These are phyloP conservation scores for Podargus strigoides DNA, from an alignment of 2,797 vertebrate species.

Conservation along the genomic window DNA sequence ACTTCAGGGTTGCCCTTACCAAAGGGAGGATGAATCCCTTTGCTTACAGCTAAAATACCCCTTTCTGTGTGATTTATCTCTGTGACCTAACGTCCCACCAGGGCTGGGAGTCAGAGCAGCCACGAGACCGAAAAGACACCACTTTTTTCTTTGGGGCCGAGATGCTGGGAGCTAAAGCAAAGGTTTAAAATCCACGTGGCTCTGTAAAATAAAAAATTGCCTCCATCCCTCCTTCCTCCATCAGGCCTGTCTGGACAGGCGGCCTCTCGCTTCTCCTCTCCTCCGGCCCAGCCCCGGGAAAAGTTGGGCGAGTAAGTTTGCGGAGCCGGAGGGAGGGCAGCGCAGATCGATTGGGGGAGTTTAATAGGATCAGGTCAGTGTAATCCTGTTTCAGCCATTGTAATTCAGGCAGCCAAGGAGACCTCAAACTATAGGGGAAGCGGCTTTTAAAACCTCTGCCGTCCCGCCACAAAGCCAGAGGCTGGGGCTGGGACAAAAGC, in stretches of 20 bases:
- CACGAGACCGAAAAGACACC: rapidly evolving
- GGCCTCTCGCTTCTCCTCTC: neutral
- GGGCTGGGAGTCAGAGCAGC: neutral
- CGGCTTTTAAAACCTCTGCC: conserved; percentile 66
- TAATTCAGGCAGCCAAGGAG: conserved; percentile 71
- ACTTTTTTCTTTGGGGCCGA: neutral
- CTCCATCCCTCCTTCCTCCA: neutral
- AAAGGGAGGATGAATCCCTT: neutral
- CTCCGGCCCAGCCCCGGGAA: neutral
- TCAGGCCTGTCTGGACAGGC: neutral
- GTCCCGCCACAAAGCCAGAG: conserved; percentile 70
- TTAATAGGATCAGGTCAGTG: conserved; percentile 81
- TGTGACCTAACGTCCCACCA: rapidly evolving
- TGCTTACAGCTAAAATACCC: rapidly evolving
- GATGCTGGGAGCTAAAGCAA: neutral
- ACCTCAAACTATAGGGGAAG: conserved; percentile 68
- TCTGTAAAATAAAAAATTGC: neutral
- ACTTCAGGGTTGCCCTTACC: neutral
- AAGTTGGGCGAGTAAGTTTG: conserved; percentile 56
- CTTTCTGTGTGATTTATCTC: rapidly evolving
- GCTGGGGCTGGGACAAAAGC: conserved; percentile 76
- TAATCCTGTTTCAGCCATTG: conserved; percentile 83
- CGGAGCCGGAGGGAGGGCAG: conserved; percentile 63
- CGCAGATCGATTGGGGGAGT: conserved; percentile 65
- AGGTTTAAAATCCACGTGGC: neutral